Conservation (phyloP, 2,113 vertebrate species). For the Odobenus rosmarus region DNA sequence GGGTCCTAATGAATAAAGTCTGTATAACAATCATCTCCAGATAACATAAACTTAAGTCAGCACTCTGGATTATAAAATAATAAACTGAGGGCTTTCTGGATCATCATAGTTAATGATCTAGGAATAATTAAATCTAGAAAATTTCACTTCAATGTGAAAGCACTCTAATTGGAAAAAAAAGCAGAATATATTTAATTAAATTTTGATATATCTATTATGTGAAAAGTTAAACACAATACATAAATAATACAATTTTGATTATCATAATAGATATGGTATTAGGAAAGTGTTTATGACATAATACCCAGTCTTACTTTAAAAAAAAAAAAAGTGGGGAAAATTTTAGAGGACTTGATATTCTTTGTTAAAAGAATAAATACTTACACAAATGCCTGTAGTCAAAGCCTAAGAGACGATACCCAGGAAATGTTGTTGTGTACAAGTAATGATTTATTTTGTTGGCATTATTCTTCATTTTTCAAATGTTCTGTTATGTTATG, state of each 20-base stretch:
- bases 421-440: background rate
- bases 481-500: background rate
- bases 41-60: background rate
- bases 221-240: background rate
- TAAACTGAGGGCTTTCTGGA: background rate
- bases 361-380: slow-evolving; percentile 3
- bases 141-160: background rate
- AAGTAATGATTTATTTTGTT: background rate
- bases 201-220: background rate
- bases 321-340: background rate
- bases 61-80: background rate
- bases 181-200: background rate
- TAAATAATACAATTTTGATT: background rate
- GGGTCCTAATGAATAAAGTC: background rate
- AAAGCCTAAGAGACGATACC: background rate
- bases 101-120: background rate
- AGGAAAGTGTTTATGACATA: slow-evolving; percentile 22
- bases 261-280: background rate
- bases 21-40: background rate
- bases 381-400: background rate
- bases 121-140: slow-evolving; percentile 33
- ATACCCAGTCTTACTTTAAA: background rate
- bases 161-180: background rate
- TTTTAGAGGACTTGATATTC: slow-evolving; percentile 12
- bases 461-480: slow-evolving; percentile 1